Evolutionary conservation across 2,888 invertebrate genomes (phyloP).

Genomic region (Chaitophorus viminalis): DNA sequence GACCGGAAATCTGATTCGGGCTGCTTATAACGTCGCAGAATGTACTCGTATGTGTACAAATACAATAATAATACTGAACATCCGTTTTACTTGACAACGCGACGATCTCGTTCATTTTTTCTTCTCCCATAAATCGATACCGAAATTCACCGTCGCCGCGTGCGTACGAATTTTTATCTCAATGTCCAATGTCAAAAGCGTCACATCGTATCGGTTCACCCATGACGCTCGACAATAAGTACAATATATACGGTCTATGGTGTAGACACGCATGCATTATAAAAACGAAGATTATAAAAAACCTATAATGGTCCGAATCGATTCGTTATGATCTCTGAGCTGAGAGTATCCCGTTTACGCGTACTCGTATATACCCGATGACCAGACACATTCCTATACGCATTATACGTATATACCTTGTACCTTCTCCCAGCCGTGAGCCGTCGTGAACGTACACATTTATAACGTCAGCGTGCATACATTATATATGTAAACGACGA

Average conservation of each 20-base stretch:
- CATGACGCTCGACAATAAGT: not conserved
- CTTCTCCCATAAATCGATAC: no score
- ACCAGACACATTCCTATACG: not conserved
- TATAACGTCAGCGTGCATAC: not conserved
- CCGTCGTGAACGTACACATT: not conserved
- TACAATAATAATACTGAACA: no score
- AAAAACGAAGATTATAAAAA: not conserved
- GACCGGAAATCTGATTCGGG: no score
- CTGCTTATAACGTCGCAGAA: no score
- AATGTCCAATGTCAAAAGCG: not conserved
- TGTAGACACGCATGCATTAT: not conserved
- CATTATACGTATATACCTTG: not conserved
- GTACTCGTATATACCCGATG: not conserved
- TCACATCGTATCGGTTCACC: not conserved
- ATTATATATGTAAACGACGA: not conserved
- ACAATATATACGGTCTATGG: not conserved
- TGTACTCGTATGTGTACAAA: no score
- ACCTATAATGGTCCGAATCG: constrained; percentile 2
- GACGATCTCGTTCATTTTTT: no score
- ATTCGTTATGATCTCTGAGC: constrained; percentile 32
- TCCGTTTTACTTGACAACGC: no score
- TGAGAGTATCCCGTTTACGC: not conserved
- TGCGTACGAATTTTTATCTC: no score
- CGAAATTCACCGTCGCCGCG: no score
- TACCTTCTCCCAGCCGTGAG: not conserved